Evolutionary conservation across 2,797 vertebrate species (phyloP).

Genomic region (Prionace glauca): DNA sequence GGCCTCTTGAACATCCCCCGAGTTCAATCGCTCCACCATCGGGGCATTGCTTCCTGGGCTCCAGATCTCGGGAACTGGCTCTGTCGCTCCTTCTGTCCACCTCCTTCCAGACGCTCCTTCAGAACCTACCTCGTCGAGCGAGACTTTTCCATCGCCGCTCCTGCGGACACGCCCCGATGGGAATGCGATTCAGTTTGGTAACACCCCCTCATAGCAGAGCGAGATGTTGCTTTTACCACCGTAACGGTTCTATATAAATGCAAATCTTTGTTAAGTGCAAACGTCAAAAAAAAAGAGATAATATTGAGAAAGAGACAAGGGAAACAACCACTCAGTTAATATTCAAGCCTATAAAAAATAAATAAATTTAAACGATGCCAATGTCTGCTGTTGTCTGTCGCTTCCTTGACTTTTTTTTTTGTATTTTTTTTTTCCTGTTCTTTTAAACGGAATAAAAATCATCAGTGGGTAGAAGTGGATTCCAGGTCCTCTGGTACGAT

Average conservation of each 20-base stretch:
- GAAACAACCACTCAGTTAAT: background rate
- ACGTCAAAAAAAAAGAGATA: background rate
- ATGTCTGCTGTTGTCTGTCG: background rate
- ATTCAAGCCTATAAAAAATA: conserved; percentile 1
- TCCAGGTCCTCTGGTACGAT: conserved; percentile 59
- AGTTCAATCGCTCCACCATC: background rate
- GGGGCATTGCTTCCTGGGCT: background rate
- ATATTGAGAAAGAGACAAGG: background rate
- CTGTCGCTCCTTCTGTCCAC: background rate
- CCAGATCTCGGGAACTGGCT: background rate
- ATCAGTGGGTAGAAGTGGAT: conserved; percentile 49
- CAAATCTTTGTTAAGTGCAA: background rate
- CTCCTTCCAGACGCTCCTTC: background rate
- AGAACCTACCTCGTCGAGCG: too few relatives aligned
- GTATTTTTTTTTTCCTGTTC: conserved; percentile 50
- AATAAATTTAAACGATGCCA: conserved; percentile 24
- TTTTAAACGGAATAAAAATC: conserved; percentile 43
- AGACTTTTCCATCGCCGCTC: too few relatives aligned
- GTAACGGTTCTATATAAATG: background rate
- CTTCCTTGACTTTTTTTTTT: background rate
- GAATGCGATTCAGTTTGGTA: too few relatives aligned
- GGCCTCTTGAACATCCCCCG: background rate
- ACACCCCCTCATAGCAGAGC: too few relatives aligned
- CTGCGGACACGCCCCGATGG: too few relatives aligned
- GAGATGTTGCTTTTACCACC: background rate